Conservation (phyloP, 2,797 vertebrate species). For the Moxostoma hubbsi region DNA sequence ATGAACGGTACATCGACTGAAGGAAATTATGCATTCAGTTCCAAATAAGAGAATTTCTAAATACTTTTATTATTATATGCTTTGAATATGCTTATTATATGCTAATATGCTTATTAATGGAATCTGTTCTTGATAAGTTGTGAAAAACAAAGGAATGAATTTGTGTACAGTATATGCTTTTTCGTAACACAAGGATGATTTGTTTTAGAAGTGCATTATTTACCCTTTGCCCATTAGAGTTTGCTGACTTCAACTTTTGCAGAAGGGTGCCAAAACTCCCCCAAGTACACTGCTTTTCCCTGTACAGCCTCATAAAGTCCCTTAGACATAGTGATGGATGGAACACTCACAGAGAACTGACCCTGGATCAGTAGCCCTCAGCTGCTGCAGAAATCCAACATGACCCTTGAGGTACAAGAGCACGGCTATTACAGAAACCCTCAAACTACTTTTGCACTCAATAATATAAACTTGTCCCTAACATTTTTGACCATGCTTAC, state of each 20-base stretch:
- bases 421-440: conserved; percentile 32
- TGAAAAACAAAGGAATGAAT: no score
- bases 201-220: conserved; percentile 42
- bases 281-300: conserved; percentile 34
- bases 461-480: conserved; percentile 39
- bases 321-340: conserved; percentile 44
- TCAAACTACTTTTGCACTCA: conserved; percentile 35
- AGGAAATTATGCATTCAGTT: no score
- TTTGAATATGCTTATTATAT: no score
- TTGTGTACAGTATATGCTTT: conserved; percentile 25
- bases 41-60: no score
- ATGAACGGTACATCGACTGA: conserved; percentile 52
- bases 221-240: conserved; percentile 28
- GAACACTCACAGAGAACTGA: conserved; percentile 44
- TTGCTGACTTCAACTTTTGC: conserved; percentile 20
- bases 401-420: conserved; percentile 19
- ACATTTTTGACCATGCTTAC: conserved; percentile 30
- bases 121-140: no score
- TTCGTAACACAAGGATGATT: conserved; percentile 27
- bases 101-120: no score
- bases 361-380: conserved; percentile 48
- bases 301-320: conserved; percentile 34
- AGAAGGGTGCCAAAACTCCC: conserved; percentile 38
- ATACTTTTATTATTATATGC: no score
- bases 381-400: conserved; percentile 44